Conservation (phyloP, 1,140 invertebrate genomes). For the Palaemon carinicauda region DNA sequence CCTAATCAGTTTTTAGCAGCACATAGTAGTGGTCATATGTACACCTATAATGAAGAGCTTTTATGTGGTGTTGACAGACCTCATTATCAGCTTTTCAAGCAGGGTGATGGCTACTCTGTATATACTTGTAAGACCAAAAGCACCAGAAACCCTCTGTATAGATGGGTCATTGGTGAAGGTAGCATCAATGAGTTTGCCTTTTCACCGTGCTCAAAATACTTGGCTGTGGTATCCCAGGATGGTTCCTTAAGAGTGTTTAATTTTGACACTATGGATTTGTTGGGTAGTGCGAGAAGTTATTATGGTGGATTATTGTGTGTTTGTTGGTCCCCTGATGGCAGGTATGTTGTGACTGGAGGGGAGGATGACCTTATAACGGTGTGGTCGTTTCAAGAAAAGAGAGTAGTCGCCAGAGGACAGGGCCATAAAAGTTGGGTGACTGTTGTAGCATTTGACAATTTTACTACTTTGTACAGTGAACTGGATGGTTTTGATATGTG, state of each 20-base stretch:
- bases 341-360: slow-evolving; percentile 94
- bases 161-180: slow-evolving; percentile 82
- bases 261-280: slow-evolving; percentile 95
- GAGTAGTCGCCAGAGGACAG: slow-evolving; percentile 94
- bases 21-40: slow-evolving; percentile 95
- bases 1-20: slow-evolving; percentile 92
- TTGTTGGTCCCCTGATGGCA: slow-evolving; percentile 97
- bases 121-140: slow-evolving; percentile 97
- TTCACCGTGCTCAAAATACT: slow-evolving; percentile 89
- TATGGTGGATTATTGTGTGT: slow-evolving; percentile 95
- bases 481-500: slow-evolving; percentile 61
- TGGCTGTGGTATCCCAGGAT: slow-evolving; percentile 95
- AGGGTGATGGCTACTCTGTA: slow-evolving; percentile 92
- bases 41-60: slow-evolving; percentile 96
- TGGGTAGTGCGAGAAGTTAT: slow-evolving; percentile 90
- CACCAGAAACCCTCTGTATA: slow-evolving; percentile 89
- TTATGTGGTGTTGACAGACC: slow-evolving; percentile 82
- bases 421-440: slow-evolving; percentile 95
- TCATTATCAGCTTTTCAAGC: slow-evolving; percentile 95
- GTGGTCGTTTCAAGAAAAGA: slow-evolving; percentile 92
- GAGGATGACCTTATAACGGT: slow-evolving; percentile 99
- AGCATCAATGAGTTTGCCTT: slow-evolving; percentile 97
- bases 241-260: slow-evolving; percentile 96
- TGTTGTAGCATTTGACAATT: slow-evolving; percentile 96
- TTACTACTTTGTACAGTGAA: slow-evolving; percentile 74